Percentiles rank a stretch among this genome's conserved stretches.
These are phyloP conservation scores for Typhlichthys subterraneus DNA, from an alignment of 2,797 vertebrate species.

Conservation along the genomic window DNA sequence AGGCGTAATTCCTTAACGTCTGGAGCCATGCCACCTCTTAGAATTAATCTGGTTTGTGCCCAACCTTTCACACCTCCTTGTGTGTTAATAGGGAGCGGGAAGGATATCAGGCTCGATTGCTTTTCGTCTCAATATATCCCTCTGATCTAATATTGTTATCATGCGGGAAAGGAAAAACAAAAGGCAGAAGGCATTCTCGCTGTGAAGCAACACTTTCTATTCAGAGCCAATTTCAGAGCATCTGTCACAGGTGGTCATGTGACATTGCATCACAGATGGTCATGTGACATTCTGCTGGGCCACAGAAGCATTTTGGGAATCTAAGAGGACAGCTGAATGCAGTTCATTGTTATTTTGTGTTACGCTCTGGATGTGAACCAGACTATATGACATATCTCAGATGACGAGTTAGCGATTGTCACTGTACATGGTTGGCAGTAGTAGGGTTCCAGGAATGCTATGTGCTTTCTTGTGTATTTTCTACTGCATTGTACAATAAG, in stretches of 20 bases:
- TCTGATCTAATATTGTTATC: conserved; percentile 32
- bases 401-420: background rate
- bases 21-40: conserved; percentile 9
- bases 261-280: conserved; percentile 39
- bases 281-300: conserved; percentile 22
- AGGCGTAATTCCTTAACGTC: background rate
- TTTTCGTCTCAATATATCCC: conserved; percentile 31
- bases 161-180: conserved; percentile 27
- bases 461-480: background rate
- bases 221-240: conserved; percentile 42
- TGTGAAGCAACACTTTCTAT: conserved; percentile 39
- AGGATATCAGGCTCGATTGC: conserved; percentile 21
- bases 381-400: background rate
- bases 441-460: background rate
- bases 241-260: conserved; percentile 42
- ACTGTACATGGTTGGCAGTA: background rate
- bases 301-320: conserved; percentile 11
- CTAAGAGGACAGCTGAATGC: conserved; percentile 40
- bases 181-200: conserved; percentile 37
- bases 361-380: background rate
- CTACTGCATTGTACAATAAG: conserved; percentile 21
- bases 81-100: background rate
- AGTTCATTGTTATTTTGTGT: conserved; percentile 23
- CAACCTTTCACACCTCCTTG: conserved; percentile 36
- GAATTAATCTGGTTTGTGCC: conserved; percentile 27